Conservation (phyloP, 2,888 invertebrate species). For the Drosophila mercatorum region DNA sequence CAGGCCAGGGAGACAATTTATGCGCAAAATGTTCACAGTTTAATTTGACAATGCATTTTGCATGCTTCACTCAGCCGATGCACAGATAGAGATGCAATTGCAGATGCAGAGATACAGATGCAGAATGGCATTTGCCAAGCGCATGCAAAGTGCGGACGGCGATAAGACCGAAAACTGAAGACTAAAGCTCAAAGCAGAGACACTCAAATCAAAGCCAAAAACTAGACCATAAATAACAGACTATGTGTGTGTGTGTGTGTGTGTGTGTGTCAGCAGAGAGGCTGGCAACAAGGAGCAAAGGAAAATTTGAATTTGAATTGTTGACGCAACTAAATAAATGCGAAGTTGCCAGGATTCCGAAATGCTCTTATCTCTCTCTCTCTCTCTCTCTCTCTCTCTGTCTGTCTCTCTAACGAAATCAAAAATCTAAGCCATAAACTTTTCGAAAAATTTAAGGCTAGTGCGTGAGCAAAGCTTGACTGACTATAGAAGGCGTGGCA, state of each 20-base stretch:
- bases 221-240: constrained; percentile 48
- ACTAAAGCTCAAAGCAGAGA: constrained; percentile 21
- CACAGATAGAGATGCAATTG: constrained; percentile 14
- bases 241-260: constrained; percentile 15
- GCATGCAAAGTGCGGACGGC: constrained; percentile 25
- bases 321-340: constrained; percentile 58
- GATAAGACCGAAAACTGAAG: constrained; percentile 25
- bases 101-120: constrained; percentile 11
- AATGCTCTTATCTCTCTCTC: not conserved
- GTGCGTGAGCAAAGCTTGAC: constrained; percentile 5
- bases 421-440: constrained; percentile 38
- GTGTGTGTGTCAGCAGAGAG: constrained; percentile 9
- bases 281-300: constrained; percentile 19
- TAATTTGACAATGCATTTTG: constrained; percentile 59
- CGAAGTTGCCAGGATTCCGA: constrained; percentile 41
- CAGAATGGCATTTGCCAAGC: constrained; percentile 17
- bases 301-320: constrained; percentile 60
- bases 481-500: constrained; percentile 9
- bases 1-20: constrained; percentile 26
- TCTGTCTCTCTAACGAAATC: constrained; percentile 25
- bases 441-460: constrained; percentile 39
- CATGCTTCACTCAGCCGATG: constrained; percentile 33
- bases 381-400: not conserved
- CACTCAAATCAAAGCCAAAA: constrained; percentile 41
- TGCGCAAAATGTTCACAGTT: constrained; percentile 50